Evolutionary conservation across 2,113 vertebrate species (phyloP), one percentile per base, ranked within the genome.

Genomic region (Saguinus midas): DNA sequence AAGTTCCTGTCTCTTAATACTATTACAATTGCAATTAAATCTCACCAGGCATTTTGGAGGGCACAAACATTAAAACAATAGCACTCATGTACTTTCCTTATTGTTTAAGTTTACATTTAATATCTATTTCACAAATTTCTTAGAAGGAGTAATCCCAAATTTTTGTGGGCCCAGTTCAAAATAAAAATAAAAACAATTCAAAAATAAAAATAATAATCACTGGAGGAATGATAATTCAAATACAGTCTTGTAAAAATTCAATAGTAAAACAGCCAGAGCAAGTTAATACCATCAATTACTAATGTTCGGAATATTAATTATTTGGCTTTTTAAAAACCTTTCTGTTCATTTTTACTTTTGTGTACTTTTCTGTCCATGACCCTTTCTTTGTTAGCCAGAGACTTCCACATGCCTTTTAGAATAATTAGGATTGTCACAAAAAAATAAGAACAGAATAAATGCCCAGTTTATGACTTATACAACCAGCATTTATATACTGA

Each of bases 121-220:
- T 45, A 40, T 70, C 3, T 86, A 8, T 57, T 32, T 80, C 13
- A 43, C 18, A 6, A 20, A 27, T 2, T 87, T 61, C 55, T n/a
- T 50, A 37, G 2, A 12, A 3, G 2, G 16, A 17, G 72, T 72
- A 72, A 91, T 95, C 18, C 35, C 20, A n/a, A 64, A 0, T 2
- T 25, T 43, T 0, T 87, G 16, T 43, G 11, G 18, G 17, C 0
- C 0, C 37, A 40, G 37, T 40, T 40, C 37, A 40, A 40, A 40
- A 40, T 40, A 40, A 40, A 40, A 40, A 40, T 40, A 40, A 40
- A 40, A 40, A 40, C 1, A 48, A 5, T 55, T 79, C 43, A 94
- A 90, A 87, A 57, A 83, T 64, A 50, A 48, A 40, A 66, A 82
- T 48, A 52, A 89, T 32, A 68, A 68, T 68, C 61, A 76, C 17